Conservation (phyloP, 1,140 invertebrate genomes). For the Leptopilina boulardi region DNA sequence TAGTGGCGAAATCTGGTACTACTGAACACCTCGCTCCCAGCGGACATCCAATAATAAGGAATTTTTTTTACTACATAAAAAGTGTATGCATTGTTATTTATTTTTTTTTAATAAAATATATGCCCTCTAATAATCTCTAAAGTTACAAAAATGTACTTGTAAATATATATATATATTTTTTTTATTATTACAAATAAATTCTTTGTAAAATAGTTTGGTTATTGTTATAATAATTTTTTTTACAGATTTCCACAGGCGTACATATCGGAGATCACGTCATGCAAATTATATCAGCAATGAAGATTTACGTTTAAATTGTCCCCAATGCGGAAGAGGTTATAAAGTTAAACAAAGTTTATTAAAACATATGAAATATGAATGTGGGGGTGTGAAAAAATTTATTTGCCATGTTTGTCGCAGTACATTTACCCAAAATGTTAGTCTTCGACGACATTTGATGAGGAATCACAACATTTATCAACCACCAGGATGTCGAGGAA, state of each 20-base stretch:
- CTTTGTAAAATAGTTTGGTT: background rate
- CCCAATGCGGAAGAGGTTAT: constrained; percentile 71
- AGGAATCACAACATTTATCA: constrained; percentile 65
- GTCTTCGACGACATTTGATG: constrained; percentile 64
- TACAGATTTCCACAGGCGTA: constrained; percentile 48
- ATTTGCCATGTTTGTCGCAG: constrained; percentile 72
- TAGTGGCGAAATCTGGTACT: too few relatives aligned
- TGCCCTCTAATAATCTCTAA: background rate
- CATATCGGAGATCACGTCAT: constrained; percentile 57
- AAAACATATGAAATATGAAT: constrained; percentile 77
- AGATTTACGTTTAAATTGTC: constrained; percentile 63
- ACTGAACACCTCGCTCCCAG: too few relatives aligned
- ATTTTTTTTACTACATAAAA: too few relatives aligned
- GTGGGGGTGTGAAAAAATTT: constrained; percentile 75
- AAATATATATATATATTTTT: too few relatives aligned
- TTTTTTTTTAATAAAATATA: too few relatives aligned
- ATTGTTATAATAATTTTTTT: constrained; percentile 49
- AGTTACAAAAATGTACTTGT: background rate
- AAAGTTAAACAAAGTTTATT: constrained; percentile 71
- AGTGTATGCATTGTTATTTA: too few relatives aligned
- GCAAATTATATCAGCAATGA: constrained; percentile 54
- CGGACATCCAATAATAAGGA: too few relatives aligned
- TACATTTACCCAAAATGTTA: constrained; percentile 73
- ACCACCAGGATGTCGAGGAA: constrained; percentile 17
- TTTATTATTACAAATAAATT: background rate